Evolutionary conservation across 2,797 vertebrate species (phyloP).

Genomic region (Gymnothorax reevesii): DNA sequence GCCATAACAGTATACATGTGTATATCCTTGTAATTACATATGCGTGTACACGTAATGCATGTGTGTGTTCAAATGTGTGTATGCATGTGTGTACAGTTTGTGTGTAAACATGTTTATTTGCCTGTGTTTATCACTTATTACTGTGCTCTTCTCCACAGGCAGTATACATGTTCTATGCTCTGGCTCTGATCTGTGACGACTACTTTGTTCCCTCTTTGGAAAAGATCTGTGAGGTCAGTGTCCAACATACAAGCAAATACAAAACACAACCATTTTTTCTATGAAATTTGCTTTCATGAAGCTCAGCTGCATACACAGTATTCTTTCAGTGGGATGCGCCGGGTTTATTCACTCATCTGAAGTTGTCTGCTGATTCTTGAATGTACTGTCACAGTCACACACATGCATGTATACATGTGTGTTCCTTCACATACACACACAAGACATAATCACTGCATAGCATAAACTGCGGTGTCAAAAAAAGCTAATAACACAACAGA

Average conservation of each 20-base stretch:
- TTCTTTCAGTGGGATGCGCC: not conserved
- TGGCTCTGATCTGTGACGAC: conserved; percentile 94
- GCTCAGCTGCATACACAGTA: not conserved
- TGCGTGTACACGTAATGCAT: not conserved
- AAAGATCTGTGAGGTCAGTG: conserved; percentile 90
- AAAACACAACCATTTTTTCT: not conserved
- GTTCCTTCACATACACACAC: not conserved
- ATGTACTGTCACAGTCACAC: not conserved
- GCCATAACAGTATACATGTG: too few species aligned
- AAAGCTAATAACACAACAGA: too few species aligned
- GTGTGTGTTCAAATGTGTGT: not conserved
- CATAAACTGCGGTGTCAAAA: not conserved
- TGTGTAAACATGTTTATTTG: not conserved
- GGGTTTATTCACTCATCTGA: not conserved
- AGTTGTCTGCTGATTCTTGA: too few species aligned
- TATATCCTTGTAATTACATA: not conserved
- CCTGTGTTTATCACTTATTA: not conserved
- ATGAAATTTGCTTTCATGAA: not conserved
- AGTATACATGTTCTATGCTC: conserved; percentile 95
- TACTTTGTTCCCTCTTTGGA: conserved; percentile 96
- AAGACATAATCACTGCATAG: not conserved
- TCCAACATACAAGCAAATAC: not conserved
- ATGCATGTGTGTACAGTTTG: not conserved
- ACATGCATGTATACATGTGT: not conserved
- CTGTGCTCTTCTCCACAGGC: conserved; percentile 68